Evolutionary conservation across 2,113 vertebrate genomes (phyloP).

Genomic region (Nanorana parkeri): DNA sequence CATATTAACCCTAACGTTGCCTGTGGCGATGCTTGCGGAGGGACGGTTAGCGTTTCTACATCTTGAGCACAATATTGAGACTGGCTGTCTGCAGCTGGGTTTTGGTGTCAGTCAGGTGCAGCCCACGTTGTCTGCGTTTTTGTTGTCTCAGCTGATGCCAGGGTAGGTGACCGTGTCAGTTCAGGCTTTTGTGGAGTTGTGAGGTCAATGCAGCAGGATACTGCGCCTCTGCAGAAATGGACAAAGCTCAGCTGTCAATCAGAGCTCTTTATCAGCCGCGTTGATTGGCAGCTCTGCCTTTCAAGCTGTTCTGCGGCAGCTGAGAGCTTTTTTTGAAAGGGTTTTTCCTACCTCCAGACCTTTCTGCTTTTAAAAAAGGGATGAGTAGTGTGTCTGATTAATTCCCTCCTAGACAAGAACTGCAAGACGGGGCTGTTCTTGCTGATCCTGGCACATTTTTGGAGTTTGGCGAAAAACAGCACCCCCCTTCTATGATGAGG

Average conservation of each 20-base stretch:
- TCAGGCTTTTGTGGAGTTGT: neutral
- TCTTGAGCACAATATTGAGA: neutral
- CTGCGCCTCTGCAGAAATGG: neutral
- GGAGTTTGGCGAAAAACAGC: constrained; percentile 11
- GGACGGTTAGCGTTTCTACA: too few species aligned
- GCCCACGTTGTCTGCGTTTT: constrained; percentile 1
- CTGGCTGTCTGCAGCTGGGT: constrained; percentile 14
- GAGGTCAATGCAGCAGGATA: constrained; percentile 1
- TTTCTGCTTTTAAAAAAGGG: too few species aligned
- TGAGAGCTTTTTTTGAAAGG: neutral
- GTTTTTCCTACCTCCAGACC: too few species aligned
- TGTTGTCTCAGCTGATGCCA: constrained; percentile 3
- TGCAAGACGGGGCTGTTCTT: constrained; percentile 54
- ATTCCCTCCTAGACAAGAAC: constrained; percentile 14
- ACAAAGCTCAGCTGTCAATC: neutral
- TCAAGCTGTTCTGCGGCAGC: constrained; percentile 25
- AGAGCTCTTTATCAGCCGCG: neutral
- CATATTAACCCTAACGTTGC: too few species aligned
- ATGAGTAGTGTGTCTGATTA: constrained; percentile 4
- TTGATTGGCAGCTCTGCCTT: constrained; percentile 10
- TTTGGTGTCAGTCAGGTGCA: neutral
- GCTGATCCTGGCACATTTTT: constrained; percentile 53
- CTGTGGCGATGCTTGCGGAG: too few species aligned
- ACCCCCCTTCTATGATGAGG: neutral
- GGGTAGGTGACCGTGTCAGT: neutral